These are phyloP conservation scores for Oryctolagus cuniculus DNA, from an alignment of 2,113 vertebrate genomes.

Conservation along the genomic window DNA sequence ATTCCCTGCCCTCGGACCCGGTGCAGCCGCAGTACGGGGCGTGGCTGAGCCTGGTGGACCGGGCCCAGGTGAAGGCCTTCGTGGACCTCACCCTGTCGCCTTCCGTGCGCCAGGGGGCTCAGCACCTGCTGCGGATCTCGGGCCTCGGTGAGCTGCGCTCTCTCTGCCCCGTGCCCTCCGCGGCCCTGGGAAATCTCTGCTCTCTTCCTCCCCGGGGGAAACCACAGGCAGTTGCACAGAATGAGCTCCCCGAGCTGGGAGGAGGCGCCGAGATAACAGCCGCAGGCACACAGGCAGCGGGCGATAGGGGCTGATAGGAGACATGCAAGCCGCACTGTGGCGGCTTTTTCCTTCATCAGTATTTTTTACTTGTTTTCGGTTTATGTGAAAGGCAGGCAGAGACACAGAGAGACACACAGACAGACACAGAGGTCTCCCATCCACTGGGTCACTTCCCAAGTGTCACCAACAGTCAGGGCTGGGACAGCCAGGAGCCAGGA, in stretches of 20 bases:
- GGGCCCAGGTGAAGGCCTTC: slow-evolving; percentile 94
- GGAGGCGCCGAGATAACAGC: slow-evolving; percentile 30
- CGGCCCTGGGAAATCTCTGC: neutral
- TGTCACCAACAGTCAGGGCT: too few species aligned
- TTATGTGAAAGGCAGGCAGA: too few species aligned
- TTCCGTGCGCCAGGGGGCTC: slow-evolving; percentile 93
- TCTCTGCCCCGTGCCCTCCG: neutral
- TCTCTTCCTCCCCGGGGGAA: neutral
- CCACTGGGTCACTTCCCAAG: too few species aligned
- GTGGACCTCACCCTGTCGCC: slow-evolving; percentile 93
- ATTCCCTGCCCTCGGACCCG: slow-evolving; percentile 91
- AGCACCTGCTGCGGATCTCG: slow-evolving; percentile 94
- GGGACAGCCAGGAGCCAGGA: too few species aligned
- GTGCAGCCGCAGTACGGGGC: slow-evolving; percentile 94
- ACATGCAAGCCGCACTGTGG: neutral
- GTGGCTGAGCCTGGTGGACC: slow-evolving; percentile 94
- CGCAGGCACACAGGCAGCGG: too few species aligned
- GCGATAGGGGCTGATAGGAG: neutral
- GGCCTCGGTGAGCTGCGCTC: slow-evolving; percentile 89
- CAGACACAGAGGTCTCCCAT: too few species aligned
- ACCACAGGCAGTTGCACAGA: neutral
- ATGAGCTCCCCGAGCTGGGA: slow-evolving; percentile 42
- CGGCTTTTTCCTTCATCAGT: too few species aligned
- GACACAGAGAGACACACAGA: too few species aligned
- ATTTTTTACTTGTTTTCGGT: too few species aligned